Percentiles rank a stretch among this genome's conserved stretches.
phyloP scores from a whole-genome alignment of 2,888 invertebrate genomes.

The Margaritifera margaritifera region DNA sequence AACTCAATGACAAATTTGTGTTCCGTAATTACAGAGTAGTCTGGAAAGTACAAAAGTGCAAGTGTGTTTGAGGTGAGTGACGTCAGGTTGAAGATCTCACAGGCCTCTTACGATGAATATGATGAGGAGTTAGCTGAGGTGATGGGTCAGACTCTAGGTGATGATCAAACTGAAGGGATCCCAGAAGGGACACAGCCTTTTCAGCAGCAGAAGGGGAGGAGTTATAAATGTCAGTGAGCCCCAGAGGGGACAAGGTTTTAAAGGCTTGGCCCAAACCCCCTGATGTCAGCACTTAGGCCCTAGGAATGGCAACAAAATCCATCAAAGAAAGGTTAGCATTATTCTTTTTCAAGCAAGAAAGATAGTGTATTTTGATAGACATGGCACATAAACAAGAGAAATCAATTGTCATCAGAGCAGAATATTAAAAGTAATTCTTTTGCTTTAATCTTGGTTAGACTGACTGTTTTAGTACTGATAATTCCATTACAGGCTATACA shows the following conservation, averaged over 20 bases:
- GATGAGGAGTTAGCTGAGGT: slow-evolving; percentile 62
- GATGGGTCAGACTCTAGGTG: slow-evolving; percentile 44
- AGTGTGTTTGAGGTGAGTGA: slow-evolving; percentile 44
- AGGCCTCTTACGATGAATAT: slow-evolving; percentile 57
- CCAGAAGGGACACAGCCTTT: slow-evolving; percentile 46
- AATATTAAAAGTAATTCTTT: too few relatives aligned
- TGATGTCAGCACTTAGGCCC: slow-evolving; percentile 48
- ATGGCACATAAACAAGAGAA: too few relatives aligned
- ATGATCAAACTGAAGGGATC: slow-evolving; percentile 33
- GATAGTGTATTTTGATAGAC: too few relatives aligned
- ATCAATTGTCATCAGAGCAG: too few relatives aligned
- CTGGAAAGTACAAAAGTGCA: slow-evolving; percentile 44
- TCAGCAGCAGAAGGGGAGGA: slow-evolving; percentile 29
- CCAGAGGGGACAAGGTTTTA: slow-evolving; percentile 36
- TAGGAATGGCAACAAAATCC: slow-evolving; percentile 38
- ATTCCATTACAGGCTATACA: too few relatives aligned
- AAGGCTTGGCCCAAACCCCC: slow-evolving; percentile 67
- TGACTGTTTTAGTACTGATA: too few relatives aligned
- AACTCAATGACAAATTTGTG: too few relatives aligned
- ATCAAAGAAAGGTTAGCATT: slow-evolving; percentile 17
- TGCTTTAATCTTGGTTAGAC: too few relatives aligned
- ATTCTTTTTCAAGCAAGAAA: background rate
- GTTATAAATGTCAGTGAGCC: slow-evolving; percentile 4
- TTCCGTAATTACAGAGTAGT: too few relatives aligned
- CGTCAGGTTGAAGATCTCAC: slow-evolving; percentile 26